phyloP scores from a whole-genome alignment of 2,888 invertebrate genomes.

The Drosophila robusta region DNA sequence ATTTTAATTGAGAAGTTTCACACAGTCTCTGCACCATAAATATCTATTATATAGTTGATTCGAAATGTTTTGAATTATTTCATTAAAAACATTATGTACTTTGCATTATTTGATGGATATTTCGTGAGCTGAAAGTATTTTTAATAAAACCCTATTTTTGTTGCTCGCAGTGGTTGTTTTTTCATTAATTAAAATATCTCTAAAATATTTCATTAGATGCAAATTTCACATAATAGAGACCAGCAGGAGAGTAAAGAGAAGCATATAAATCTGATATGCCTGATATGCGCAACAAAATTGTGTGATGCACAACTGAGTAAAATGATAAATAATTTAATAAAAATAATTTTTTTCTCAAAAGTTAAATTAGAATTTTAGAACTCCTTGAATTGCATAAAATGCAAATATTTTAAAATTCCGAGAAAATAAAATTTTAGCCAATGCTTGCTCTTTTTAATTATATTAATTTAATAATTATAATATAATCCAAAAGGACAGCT shows the following conservation, averaged over 20 bases:
- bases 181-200: constrained; percentile 51
- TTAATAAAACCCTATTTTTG: not conserved
- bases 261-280: not conserved
- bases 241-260: not conserved
- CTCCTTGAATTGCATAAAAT: no score
- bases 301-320: not conserved
- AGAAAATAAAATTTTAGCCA: no score
- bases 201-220: constrained; percentile 44
- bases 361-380: not conserved
- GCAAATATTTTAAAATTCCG: no score
- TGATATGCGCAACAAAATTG: not conserved
- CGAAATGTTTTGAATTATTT: not conserved
- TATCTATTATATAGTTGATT: not conserved
- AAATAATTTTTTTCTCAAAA: not conserved
- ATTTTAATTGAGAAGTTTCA: constrained; percentile 58
- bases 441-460: no score
- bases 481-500: no score
- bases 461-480: no score
- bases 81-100: not conserved
- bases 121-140: constrained; percentile 13
- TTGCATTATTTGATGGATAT: not conserved
- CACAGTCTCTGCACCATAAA: constrained; percentile 10
- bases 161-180: constrained; percentile 1
- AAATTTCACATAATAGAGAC: not conserved
- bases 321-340: not conserved